Conservation (phyloP, 1,140 invertebrate genomes). For the Eurosta solidaginis region DNA sequence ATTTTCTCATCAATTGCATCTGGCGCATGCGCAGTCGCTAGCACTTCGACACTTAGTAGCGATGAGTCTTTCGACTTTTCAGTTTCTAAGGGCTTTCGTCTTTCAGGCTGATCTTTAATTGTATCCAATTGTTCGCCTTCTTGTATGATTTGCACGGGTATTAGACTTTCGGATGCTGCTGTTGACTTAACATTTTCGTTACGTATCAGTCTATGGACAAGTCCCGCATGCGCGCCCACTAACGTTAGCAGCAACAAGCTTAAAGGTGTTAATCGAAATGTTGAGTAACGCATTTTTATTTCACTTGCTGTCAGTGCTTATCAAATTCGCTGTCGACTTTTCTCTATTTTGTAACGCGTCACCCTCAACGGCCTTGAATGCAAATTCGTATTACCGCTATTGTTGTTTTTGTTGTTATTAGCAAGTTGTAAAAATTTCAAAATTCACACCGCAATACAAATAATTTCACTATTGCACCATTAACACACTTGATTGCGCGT, state of each 20-base stretch:
- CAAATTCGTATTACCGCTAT: neutral
- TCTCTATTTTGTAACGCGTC: neutral
- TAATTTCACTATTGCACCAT: slow-evolving; percentile 5
- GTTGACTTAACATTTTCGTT: neutral
- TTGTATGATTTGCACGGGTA: slow-evolving; percentile 23
- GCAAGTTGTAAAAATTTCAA: neutral
- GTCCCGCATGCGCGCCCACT: neutral
- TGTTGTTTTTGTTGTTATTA: neutral
- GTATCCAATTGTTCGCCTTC: neutral
- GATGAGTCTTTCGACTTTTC: neutral
- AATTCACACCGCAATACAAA: neutral
- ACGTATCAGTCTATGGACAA: slow-evolving; percentile 10
- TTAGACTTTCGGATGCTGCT: neutral
- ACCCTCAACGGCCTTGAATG: neutral
- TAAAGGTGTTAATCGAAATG: neutral
- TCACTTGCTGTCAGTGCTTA: neutral
- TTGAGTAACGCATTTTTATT: slow-evolving; percentile 19
- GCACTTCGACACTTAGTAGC: neutral
- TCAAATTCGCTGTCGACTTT: neutral
- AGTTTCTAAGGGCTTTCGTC: neutral
- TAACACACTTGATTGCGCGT: neutral
- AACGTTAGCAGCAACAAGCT: neutral
- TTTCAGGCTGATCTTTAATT: neutral
- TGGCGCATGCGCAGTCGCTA: neutral
- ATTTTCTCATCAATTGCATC: slow-evolving; percentile 13